Evolutionary conservation across 1,140 invertebrate genomes (phyloP).

Genomic region (Hycleus phaleratus): DNA sequence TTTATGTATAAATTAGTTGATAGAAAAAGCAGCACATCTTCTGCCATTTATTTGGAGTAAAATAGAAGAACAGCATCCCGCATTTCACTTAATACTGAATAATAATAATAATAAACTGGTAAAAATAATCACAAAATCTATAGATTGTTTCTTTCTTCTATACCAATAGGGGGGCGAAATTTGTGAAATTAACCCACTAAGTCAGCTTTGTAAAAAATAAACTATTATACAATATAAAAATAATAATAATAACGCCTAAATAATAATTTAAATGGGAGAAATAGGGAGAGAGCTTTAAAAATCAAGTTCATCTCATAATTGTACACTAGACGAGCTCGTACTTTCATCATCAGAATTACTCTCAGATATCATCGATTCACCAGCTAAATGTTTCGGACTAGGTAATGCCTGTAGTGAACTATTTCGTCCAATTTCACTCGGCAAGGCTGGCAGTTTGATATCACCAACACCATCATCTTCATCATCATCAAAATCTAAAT

Average conservation of each 20-base stretch:
- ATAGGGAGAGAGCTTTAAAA: slow-evolving; percentile 17
- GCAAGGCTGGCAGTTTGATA: slow-evolving; percentile 33
- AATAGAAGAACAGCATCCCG: no score
- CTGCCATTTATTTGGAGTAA: no score
- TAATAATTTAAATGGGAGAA: slow-evolving; percentile 4
- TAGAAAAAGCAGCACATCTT: no score
- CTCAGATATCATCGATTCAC: slow-evolving; percentile 50
- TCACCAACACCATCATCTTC: slow-evolving; percentile 28
- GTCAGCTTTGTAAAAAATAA: no score
- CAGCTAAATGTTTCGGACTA: slow-evolving; percentile 52
- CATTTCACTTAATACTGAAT: no score
- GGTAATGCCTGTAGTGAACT: slow-evolving; percentile 28
- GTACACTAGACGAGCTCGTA: slow-evolving; percentile 37
- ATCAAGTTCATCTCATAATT: slow-evolving; percentile 34
- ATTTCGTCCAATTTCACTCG: slow-evolving; percentile 36
- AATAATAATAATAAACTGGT: no score
- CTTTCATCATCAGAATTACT: slow-evolving; percentile 50
- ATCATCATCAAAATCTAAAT: slow-evolving; percentile 32
- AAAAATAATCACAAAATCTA: no score
- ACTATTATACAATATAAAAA: no score
- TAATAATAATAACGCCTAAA: neutral
- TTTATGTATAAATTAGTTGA: no score
- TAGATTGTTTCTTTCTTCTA: no score
- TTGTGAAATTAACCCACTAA: no score
- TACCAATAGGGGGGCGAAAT: no score